Evolutionary conservation across 2,113 vertebrate genomes (phyloP), one percentile per base, ranked within the genome.

Genomic region (Muscicapa adusta): DNA sequence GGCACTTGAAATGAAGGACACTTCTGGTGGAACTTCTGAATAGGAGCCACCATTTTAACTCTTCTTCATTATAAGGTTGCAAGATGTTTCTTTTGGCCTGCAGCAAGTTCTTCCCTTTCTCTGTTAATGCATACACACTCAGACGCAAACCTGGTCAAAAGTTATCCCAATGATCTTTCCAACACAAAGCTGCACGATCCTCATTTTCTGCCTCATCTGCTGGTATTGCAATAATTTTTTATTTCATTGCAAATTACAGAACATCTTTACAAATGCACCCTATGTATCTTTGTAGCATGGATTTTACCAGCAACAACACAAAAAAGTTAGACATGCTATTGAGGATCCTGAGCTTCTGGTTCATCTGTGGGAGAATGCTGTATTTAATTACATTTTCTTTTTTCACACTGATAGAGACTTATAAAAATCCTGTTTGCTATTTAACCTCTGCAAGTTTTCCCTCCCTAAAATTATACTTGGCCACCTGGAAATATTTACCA

Each of bases 401-500:
- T 85, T 63, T 68, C 65, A 95, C 91, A 92, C 58, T 85, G 79
- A 94, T 95, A 95, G 88, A 83, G 70, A 84, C 74, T 85, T 96
- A 88, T 8, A 95, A 95, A 91, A 96, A 94, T 83, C 77, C 80
- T 83, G 57, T 58, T 85, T 97, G 81, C 85, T 96, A 81, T 91
- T 97, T 97, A 95, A 95, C 74, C 68, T 97, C 94, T 97, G 83
- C 70, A 97, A 96, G 96, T 88, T 91, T 97, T 34, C 92, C 92
- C 57, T 97, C 96, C 81, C 93, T 96, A 97, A 97, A 98, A 96
- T 97, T 94, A 96, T 94, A 97, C 34, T 73, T 71, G 88, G 68
- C 68, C 85, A 96, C 88, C 79, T 97, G 95, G 95, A 96, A 97
- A 97, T 97, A 96, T 97, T 98, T 97, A 97, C 95, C 88, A 81